Base-by-base conservation (phyloP, 2,888 invertebrate species). In the Phyllotreta cruciferae region DNA sequence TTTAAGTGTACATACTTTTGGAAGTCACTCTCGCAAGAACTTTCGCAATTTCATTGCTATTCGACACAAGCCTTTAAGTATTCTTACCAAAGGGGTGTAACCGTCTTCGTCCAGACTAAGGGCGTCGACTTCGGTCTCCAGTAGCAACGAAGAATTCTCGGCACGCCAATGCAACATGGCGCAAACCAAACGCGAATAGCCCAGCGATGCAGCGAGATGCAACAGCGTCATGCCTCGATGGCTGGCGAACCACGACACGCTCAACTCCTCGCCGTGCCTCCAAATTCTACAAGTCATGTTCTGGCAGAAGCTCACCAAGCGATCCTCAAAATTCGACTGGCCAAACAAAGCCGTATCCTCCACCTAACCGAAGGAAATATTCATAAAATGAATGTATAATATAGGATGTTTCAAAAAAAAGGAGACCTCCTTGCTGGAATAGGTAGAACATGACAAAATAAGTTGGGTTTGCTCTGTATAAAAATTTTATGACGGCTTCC, bases 61-160 rank as follows among this genome's bases (percentile, higher is more conserved):
- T n/a, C n/a, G n/a, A n/a, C n/a, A n/a, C n/a, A 14, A 53, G 8
- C 4, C n/a, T 44, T 41, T 11, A 36, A 24, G 34, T 13, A 13
- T 35, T 6, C 83, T 83, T 81, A 94, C 95, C 84, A 98, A 84
- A 57, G 98, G 96, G 4, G 97, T 97, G 74, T 89, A 92, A 61
- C 96, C 95, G 74, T 94, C 91, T 67, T 90, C 88, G 80, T 98
- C 97, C 75, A 93, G 90, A 70, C 93, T 91, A 60, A 94, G 85
- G 63, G 96, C 92, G 83, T 97, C 95, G 44, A 98, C 92, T 84
- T 98, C 97, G 35, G 92, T 90, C 79, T 95, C 94, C 66, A 96
- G 83, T 55, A 94, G 87, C 69, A 91, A 84, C 72, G 93, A 94
- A 42, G 90, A 91, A 82, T 94, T 96, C 81, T 96, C 95, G 37